Base-by-base conservation (phyloP, 2,797 vertebrate genomes). In the Acrossocheilus wenchowensis region DNA sequence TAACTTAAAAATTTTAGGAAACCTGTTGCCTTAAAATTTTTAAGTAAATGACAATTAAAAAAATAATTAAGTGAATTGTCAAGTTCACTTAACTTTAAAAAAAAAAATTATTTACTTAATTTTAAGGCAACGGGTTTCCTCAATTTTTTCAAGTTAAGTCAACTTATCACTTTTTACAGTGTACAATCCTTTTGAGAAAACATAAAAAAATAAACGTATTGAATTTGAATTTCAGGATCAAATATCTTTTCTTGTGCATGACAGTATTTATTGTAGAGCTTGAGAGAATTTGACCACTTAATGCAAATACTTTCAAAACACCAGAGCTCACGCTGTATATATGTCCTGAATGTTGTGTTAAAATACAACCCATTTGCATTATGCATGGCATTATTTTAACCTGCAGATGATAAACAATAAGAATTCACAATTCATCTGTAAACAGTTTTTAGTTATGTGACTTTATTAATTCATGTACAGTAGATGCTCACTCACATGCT, bases 381-480 rank as follows among this genome's bases (percentile, higher is more conserved):
- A 19, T 36, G 23, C 7, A 26, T 21, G 39, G 7, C 34, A 26
- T 43, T 23, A 26, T 48, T 50, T 26, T 21, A 15, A 52, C 21
- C 12, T 45, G 81, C 17, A 75, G 52, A 66, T 64, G 12, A 50
- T 64, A 50, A 62, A 43, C 36, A 79, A 26, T 43, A 43, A 62
- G 14, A 30, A 64, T 19, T 60, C 34, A n/a, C 50, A 60, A 60
- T 77, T 19, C 23, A 45, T 45, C n/a, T 64, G 39, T 19, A 64
- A 64, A 79, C 8, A 11, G n/a, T 43, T 79, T 19, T 43, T 43
- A 43, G 4, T 82, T 78, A 85, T 87, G 91, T 88, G 82, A 82
- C 83, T 91, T 74, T 95, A 95, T 97, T 96, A 96, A 95, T 96
- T 95, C 92, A 93, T 96, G 94, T 91, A 71, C 95, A 93, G 93